Conservation (phyloP, 2,797 vertebrate genomes). For the Limnodromus scolopaceus region DNA sequence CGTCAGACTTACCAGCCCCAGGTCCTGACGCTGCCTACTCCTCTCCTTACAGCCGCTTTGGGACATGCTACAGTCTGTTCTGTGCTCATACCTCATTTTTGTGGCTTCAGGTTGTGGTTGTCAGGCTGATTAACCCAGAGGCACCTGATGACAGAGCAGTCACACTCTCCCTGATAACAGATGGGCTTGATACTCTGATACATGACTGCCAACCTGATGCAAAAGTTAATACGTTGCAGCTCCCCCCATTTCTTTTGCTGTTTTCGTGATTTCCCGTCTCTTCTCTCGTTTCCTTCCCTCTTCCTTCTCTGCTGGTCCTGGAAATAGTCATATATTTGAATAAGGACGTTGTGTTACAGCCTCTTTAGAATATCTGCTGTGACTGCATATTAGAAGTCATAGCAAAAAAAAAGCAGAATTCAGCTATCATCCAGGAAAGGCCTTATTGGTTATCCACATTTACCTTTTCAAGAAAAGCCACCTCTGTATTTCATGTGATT, state of each 20-base stretch:
- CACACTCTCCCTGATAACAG: fast-evolving
- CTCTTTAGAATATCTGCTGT: background rate
- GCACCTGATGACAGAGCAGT: background rate
- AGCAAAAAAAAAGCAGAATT: background rate
- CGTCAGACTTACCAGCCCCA: background rate
- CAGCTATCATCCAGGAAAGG: background rate
- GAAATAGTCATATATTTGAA: background rate
- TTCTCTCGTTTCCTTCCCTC: background rate
- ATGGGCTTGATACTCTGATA: background rate
- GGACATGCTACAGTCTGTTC: background rate
- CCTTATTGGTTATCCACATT: background rate
- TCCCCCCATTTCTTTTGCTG: background rate
- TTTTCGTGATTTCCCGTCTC: background rate
- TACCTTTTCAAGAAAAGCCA: background rate
- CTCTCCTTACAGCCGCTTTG: background rate
- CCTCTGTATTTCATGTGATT: background rate
- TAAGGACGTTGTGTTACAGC: background rate
- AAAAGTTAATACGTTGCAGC: background rate
- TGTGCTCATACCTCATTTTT: background rate
- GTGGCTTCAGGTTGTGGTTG: background rate
- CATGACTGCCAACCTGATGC: fast-evolving
- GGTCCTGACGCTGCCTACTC: background rate
- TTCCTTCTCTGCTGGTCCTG: background rate
- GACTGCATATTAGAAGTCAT: background rate
- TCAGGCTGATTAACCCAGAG: background rate